Evolutionary conservation across 2,797 vertebrate species (phyloP).

Genomic region (Champsocephalus esox): DNA sequence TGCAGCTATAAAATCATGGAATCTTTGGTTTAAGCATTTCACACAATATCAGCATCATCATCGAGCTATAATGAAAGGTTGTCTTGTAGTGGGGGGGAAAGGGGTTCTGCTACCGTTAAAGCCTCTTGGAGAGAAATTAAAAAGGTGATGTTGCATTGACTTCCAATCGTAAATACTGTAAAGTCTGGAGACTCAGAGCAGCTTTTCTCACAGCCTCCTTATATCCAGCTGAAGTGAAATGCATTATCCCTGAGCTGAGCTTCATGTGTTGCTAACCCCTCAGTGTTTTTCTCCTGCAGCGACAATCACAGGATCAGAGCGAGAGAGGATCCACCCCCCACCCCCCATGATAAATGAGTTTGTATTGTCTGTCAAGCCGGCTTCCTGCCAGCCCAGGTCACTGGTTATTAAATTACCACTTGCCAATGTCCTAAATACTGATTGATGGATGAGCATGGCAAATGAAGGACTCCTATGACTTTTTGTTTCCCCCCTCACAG

Average conservation of each 20-base stretch:
- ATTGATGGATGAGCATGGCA: conserved; percentile 97
- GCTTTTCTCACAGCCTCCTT: conserved; percentile 21
- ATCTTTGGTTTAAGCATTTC: conserved; percentile 28
- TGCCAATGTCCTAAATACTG: conserved; percentile 97
- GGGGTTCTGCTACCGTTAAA: conserved; percentile 3
- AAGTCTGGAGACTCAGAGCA: background rate
- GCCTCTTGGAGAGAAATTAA: conserved; percentile 16
- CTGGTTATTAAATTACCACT: conserved; percentile 98
- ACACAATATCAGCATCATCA: conserved; percentile 33
- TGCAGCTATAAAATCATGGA: conserved; percentile 23
- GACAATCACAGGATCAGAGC: conserved; percentile 81
- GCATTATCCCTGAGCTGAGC: conserved; percentile 36
- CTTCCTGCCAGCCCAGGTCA: conserved; percentile 96
- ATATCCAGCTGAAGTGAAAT: conserved; percentile 43
- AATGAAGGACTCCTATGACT: conserved; percentile 89
- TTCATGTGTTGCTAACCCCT: conserved; percentile 34
- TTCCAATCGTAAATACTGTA: background rate
- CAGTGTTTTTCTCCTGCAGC: conserved; percentile 49
- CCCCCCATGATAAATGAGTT: conserved; percentile 93
- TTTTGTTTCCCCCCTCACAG: conserved; percentile 50
- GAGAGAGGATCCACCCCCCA: conserved; percentile 59
- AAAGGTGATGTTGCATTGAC: conserved; percentile 25
- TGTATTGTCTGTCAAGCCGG: conserved; percentile 95
- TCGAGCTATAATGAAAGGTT: conserved; percentile 9
- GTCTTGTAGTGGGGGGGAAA: conserved; percentile 16